Conservation (phyloP, 2,888 invertebrate genomes). For the Yponomeuta evonymella region DNA sequence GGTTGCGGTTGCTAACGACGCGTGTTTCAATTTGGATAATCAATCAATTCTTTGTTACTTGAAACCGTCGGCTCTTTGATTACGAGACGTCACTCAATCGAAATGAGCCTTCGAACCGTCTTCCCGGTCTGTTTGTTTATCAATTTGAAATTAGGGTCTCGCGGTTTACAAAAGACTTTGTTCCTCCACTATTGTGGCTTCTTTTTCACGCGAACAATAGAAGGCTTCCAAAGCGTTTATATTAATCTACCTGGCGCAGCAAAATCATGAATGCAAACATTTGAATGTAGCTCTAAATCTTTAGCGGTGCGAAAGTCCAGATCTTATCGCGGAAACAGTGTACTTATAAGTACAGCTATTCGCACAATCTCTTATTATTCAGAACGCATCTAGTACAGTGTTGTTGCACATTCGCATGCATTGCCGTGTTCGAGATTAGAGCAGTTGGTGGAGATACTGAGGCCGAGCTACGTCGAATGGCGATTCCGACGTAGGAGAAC, state of each 20-base stretch:
- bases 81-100: slow-evolving; percentile 16
- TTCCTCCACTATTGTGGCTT: not conserved
- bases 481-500: slow-evolving; percentile 37
- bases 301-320: slow-evolving; percentile 1
- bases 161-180: not conserved
- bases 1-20: slow-evolving; percentile 69
- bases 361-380: slow-evolving; percentile 15
- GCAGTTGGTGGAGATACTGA: slow-evolving; percentile 11
- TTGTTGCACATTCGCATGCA: slow-evolving; percentile 12
- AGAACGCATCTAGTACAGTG: slow-evolving; percentile 14
- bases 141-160: slow-evolving; percentile 8
- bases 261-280: not conserved
- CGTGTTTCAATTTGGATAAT: slow-evolving; percentile 68
- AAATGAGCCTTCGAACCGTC: slow-evolving; percentile 15
- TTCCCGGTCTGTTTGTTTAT: slow-evolving; percentile 9
- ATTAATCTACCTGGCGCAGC: not conserved
- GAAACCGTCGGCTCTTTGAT: slow-evolving; percentile 14
- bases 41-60: slow-evolving; percentile 64
- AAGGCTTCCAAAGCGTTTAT: not conserved
- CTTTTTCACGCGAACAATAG: not conserved
- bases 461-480: slow-evolving; percentile 15
- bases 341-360: slow-evolving; percentile 12
- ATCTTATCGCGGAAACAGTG: slow-evolving; percentile 11
- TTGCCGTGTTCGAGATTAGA: slow-evolving; percentile 16
- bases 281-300: slow-evolving; percentile 3